phyloP scores from a whole-genome alignment of 1,140 invertebrate species.

The Temnothorax nylanderi region DNA sequence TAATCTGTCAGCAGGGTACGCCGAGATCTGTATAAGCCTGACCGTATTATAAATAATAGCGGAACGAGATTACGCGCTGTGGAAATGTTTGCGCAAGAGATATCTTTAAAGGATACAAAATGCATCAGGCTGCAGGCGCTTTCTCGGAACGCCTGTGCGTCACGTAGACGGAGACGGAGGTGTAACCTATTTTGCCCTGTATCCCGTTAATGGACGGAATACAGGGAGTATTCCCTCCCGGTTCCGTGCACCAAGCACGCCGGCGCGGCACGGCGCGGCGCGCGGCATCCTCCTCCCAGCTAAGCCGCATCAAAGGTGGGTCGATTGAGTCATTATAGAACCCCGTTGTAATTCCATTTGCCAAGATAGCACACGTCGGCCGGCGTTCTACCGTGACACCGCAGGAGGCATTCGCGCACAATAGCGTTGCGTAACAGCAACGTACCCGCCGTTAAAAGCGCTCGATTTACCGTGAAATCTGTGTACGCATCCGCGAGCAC shows the following conservation, averaged over 20 bases:
- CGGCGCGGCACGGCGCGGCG: no score
- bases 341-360: conserved; percentile 72
- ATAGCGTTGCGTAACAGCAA: conserved; percentile 68
- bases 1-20: neutral
- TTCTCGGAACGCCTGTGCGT: neutral
- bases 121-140: neutral
- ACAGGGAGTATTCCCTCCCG: conserved; percentile 39
- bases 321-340: conserved; percentile 74
- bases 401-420: conserved; percentile 70
- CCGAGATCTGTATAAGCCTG: neutral
- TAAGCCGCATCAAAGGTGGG: conserved; percentile 69
- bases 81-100: conserved; percentile 23
- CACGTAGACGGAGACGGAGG: neutral
- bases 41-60: conserved; percentile 22
- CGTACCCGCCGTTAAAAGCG: conserved; percentile 54
- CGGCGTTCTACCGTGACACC: conserved; percentile 73
- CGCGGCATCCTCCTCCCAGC: conserved; percentile 8
- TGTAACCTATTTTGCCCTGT: conserved; percentile 47
- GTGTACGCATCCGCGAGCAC: conserved; percentile 48
- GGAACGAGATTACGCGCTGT: conserved; percentile 22
- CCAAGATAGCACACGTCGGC: conserved; percentile 59
- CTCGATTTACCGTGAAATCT: conserved; percentile 77
- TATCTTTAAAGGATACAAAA: conserved; percentile 19
- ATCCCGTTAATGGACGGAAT: conserved; percentile 55
- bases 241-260: neutral